Evolutionary conservation across 2,888 invertebrate genomes (phyloP).

Genomic region (Rutpela maculata): DNA sequence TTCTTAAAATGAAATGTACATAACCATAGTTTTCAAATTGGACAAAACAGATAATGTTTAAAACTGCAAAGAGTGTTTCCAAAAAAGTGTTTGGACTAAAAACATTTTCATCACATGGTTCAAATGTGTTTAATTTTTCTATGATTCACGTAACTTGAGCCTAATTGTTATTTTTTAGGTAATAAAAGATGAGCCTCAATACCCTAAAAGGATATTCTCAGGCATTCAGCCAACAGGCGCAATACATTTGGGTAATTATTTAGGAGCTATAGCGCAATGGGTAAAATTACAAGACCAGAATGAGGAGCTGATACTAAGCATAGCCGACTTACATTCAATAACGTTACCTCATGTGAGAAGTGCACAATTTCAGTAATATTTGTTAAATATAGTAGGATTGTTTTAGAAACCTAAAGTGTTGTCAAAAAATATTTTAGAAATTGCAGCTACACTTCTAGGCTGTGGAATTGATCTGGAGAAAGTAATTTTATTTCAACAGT

Average conservation of each 20-base stretch:
- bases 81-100: not conserved
- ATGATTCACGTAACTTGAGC: not conserved
- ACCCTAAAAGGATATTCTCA: constrained; percentile 81
- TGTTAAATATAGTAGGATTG: constrained; percentile 8
- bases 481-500: constrained; percentile 91
- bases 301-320: constrained; percentile 85
- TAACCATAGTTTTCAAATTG: not conserved
- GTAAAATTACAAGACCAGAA: constrained; percentile 85
- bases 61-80: not conserved
- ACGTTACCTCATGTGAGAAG: constrained; percentile 85
- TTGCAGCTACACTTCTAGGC: constrained; percentile 90
- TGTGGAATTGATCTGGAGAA: constrained; percentile 92
- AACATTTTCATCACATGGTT: not conserved
- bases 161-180: constrained; percentile 40
- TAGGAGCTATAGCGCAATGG: constrained; percentile 94
- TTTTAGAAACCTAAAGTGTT: constrained; percentile 79
- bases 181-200: constrained; percentile 31
- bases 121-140: not conserved
- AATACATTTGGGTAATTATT: constrained; percentile 97
- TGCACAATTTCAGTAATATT: not conserved
- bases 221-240: constrained; percentile 98
- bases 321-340: constrained; percentile 95
- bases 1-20: too few species aligned
- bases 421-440: constrained; percentile 81
- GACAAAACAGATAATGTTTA: not conserved